Conservation (phyloP, 2,797 vertebrate genomes). For the Melanogrammus aeglefinus region DNA sequence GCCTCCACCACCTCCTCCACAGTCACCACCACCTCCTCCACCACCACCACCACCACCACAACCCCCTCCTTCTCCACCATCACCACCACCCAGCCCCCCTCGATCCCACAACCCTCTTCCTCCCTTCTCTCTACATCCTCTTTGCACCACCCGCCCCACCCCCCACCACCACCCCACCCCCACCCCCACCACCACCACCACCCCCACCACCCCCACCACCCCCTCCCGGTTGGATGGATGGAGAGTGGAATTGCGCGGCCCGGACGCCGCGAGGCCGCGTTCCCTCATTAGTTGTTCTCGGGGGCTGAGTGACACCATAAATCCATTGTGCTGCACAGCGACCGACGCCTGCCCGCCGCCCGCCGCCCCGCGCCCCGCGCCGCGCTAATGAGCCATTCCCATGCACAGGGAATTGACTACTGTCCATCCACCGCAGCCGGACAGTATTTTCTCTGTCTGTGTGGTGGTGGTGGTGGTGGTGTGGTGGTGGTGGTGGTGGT, state of each 20-base stretch:
- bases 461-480: background rate
- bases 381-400: constrained; percentile 95
- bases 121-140: background rate
- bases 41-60: background rate
- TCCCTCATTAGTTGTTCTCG: constrained; percentile 95
- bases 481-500: constrained; percentile 18
- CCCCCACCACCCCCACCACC: constrained; percentile 18
- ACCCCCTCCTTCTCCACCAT: background rate
- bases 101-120: constrained; percentile 3
- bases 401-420: constrained; percentile 97
- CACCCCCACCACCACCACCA: constrained; percentile 2
- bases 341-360: constrained; percentile 82
- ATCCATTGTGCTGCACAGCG: constrained; percentile 86
- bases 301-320: constrained; percentile 98
- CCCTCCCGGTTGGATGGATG: constrained; percentile 73
- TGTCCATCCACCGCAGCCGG: constrained; percentile 85
- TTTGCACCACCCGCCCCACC: background rate
- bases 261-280: constrained; percentile 69
- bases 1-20: constrained; percentile 10
- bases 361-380: constrained; percentile 72
- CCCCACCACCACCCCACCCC: too few species aligned
- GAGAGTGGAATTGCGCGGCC: constrained; percentile 78
- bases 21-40: constrained; percentile 8
- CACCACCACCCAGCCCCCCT: background rate
- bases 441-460: constrained; percentile 74